Percentiles rank a stretch among this genome's conserved stretches.
Conservation (phyloP, 2,113 vertebrate genomes). For the Lagopus leucura region DNA sequence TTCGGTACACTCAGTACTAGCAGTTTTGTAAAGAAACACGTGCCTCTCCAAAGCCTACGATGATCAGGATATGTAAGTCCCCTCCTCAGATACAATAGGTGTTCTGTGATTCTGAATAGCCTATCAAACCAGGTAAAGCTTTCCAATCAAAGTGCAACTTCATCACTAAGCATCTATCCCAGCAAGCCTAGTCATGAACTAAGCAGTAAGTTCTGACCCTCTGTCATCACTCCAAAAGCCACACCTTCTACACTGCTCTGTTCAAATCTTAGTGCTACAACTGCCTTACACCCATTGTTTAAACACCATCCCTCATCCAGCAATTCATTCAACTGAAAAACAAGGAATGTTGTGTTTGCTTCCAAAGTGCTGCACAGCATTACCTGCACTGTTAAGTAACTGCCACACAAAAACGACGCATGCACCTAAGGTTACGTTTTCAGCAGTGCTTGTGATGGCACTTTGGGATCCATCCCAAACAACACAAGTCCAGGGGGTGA, state of each 20-base stretch:
- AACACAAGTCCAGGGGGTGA: neutral
- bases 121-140: neutral
- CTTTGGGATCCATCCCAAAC: constrained; percentile 39
- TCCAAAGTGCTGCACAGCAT: neutral
- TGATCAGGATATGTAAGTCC: neutral
- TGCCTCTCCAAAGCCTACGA: fast-evolving
- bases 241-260: neutral
- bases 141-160: neutral
- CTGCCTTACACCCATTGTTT: fast-evolving
- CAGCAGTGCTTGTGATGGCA: neutral
- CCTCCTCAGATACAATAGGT: fast-evolving
- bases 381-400: neutral
- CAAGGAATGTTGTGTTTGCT: neutral
- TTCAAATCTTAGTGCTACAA: neutral
- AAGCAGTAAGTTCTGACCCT: neutral
- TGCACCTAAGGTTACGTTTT: neutral
- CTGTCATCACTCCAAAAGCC: neutral
- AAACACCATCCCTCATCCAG: neutral
- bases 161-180: neutral
- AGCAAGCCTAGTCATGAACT: neutral
- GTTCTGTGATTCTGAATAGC: neutral
- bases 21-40: neutral
- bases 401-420: neutral
- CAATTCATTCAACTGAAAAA: neutral
- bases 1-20: neutral